Conservation (phyloP, 92 coral and sea anemone genomes). For the Nematostella vectensis region DNA sequence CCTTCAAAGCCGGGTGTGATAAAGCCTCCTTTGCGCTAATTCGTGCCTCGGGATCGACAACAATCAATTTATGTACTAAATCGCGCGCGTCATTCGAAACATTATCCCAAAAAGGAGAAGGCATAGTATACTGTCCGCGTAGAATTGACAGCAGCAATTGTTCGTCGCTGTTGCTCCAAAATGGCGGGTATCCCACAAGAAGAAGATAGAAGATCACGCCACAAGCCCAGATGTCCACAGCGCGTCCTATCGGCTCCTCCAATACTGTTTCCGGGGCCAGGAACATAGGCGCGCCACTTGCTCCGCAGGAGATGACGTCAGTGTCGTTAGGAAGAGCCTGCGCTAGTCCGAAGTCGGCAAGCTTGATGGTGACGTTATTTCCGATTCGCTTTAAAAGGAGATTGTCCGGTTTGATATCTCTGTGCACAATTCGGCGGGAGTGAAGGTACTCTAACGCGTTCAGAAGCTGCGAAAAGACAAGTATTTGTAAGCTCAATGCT, state of each 20-base stretch:
- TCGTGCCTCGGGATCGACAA: slow-evolving; percentile 51
- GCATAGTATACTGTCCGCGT: slow-evolving; percentile 55
- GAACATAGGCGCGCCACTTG: slow-evolving; percentile 96
- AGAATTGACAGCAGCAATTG: slow-evolving; percentile 64
- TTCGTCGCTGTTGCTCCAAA: slow-evolving; percentile 81
- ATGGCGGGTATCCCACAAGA: slow-evolving; percentile 93
- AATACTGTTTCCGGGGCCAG: slow-evolving; percentile 97
- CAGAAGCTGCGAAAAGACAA: slow-evolving; percentile 34
- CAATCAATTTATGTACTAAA: slow-evolving; percentile 47
- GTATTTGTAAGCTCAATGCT: too few relatives aligned
- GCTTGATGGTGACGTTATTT: slow-evolving; percentile 49
- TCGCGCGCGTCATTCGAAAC: slow-evolving; percentile 62
- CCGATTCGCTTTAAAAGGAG: slow-evolving; percentile 59
- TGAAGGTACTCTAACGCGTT: slow-evolving; percentile 81
- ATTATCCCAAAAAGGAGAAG: slow-evolving; percentile 62
- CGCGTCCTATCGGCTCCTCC: slow-evolving; percentile 75
- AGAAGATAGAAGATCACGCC: slow-evolving; percentile 78
- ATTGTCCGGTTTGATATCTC: slow-evolving; percentile 96
- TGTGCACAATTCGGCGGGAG: slow-evolving; percentile 67
- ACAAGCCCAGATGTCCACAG: slow-evolving; percentile 92
- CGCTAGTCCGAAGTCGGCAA: slow-evolving; percentile 92
- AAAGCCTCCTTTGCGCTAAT: slow-evolving; percentile 74
- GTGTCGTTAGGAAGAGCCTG: slow-evolving; percentile 46
- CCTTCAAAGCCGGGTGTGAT: slow-evolving; percentile 42
- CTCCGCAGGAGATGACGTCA: slow-evolving; percentile 56